phyloP scores from a whole-genome alignment of 2,797 vertebrate genomes.

The Callimico goeldii region DNA sequence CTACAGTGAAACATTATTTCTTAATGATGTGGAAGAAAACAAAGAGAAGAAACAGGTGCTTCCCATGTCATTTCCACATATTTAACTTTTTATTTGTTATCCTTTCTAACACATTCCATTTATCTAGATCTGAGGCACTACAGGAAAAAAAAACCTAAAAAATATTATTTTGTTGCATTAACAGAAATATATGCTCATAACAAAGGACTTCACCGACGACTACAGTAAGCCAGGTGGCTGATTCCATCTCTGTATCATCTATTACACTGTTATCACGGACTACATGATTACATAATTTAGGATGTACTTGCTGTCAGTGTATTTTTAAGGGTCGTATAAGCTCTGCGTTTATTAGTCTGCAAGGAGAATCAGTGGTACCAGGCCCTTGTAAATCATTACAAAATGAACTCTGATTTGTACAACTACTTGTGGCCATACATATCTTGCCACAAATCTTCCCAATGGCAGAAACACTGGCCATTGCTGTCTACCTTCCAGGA shows the following conservation, averaged over 20 bases:
- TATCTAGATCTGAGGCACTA: not conserved
- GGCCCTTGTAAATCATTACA: not conserved
- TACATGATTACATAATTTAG: not conserved
- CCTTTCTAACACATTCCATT: conserved; percentile 28
- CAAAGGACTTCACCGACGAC: conserved; percentile 17
- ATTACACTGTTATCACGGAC: not conserved
- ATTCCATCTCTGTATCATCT: not conserved
- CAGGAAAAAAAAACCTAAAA: not conserved
- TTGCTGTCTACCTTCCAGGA: not conserved
- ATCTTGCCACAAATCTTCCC: not conserved
- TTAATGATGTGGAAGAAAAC: not conserved
- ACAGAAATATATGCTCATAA: conserved; percentile 53
- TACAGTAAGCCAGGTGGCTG: not conserved
- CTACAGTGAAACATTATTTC: not conserved
- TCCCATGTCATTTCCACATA: conserved; percentile 35
- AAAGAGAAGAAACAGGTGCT: conserved; percentile 28
- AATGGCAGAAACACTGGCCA: not conserved
- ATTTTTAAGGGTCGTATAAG: not conserved
- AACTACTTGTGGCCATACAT: not conserved
- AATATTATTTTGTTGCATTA: conserved; percentile 32
- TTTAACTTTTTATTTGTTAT: conserved; percentile 28
- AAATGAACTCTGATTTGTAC: not conserved
- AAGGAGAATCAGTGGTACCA: not conserved
- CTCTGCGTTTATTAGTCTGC: not conserved
- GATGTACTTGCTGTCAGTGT: not conserved